Evolutionary conservation across 2,113 vertebrate species (phyloP).

Genomic region (Phoxinus phoxinus): DNA sequence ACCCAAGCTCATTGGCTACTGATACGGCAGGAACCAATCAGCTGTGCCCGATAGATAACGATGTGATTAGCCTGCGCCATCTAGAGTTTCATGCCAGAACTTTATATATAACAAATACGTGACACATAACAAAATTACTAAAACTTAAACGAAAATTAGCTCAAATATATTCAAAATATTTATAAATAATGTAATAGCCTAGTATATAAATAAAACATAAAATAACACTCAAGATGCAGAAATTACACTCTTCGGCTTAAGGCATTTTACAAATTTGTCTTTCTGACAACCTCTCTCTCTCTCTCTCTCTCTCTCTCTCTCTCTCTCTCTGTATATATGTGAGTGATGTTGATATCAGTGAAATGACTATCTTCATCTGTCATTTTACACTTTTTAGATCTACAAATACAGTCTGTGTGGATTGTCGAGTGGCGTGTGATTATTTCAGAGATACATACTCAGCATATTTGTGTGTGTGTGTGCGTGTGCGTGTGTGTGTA

Average conservation of each 20-base stretch:
- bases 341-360: constrained; percentile 10
- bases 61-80: too few species aligned
- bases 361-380: constrained; percentile 19
- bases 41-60: too few species aligned
- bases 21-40: too few species aligned
- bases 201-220: background rate
- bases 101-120: too few species aligned
- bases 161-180: background rate
- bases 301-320: background rate
- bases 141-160: too few species aligned
- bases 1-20: too few species aligned
- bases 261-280: background rate
- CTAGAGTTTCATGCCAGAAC: too few species aligned
- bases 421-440: background rate
- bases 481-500: background rate
- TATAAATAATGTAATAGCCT: background rate
- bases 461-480: background rate
- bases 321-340: background rate
- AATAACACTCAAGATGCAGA: background rate
- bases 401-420: background rate
- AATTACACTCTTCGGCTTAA: background rate
- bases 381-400: constrained; percentile 7
- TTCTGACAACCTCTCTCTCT: background rate
- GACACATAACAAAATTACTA: too few species aligned
- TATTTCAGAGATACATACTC: background rate